phyloP scores from a whole-genome alignment of 2,797 vertebrate species.

The Gambusia yucatana region DNA sequence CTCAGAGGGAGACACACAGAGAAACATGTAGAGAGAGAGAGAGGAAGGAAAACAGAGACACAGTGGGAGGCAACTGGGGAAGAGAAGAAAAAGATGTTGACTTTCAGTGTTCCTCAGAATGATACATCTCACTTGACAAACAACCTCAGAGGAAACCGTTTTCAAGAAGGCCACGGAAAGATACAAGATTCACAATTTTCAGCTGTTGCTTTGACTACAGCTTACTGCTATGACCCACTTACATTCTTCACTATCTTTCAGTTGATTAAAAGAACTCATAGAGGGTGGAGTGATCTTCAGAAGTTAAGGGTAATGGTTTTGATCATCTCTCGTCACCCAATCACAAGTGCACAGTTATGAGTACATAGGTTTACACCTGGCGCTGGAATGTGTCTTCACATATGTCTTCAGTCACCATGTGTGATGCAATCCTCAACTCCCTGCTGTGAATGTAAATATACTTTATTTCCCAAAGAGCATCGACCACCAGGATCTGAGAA shows the following conservation, averaged over 20 bases:
- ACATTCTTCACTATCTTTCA: conserved; percentile 1
- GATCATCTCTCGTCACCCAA: background rate
- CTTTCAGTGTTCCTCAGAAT: conserved; percentile 73
- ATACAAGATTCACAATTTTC: conserved; percentile 14
- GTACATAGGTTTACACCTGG: conserved; percentile 22
- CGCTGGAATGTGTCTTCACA: conserved; percentile 29
- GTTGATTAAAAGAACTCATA: conserved; percentile 23
- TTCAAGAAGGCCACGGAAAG: conserved; percentile 27
- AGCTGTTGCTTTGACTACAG: conserved; percentile 9
- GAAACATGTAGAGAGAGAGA: conserved; percentile 63
- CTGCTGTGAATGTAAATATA: conserved; percentile 23
- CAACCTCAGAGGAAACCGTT: conserved; percentile 51
- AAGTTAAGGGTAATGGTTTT: background rate
- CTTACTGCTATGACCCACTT: background rate
- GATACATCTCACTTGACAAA: conserved; percentile 74
- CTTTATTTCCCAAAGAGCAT: conserved; percentile 4
- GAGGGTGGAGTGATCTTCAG: conserved; percentile 5
- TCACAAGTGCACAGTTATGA: conserved; percentile 3
- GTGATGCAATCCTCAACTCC: conserved; percentile 8
- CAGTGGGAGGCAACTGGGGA: conserved; percentile 65
- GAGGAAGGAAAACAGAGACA: conserved; percentile 72
- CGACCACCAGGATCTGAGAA: background rate
- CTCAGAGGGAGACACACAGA: conserved; percentile 50
- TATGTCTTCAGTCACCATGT: conserved; percentile 22
- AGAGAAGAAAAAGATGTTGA: conserved; percentile 74